These are phyloP conservation scores for Otolemur garnettii DNA, from an alignment of 2,113 vertebrate genomes.

Conservation along the genomic window DNA sequence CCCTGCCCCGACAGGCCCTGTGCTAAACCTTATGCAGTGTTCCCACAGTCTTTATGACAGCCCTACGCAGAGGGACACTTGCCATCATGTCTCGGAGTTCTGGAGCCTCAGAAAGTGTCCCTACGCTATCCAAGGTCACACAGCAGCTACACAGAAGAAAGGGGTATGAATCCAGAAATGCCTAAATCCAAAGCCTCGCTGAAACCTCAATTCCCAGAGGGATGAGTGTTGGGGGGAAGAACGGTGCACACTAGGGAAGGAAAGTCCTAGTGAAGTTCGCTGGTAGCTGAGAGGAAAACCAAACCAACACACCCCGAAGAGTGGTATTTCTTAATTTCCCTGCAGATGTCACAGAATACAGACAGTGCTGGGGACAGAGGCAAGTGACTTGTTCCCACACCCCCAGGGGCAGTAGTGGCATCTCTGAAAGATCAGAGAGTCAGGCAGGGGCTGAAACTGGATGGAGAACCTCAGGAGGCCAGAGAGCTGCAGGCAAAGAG, in stretches of 20 bases:
- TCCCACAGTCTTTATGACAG: neutral
- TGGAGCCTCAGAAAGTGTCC: neutral
- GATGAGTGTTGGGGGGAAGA: neutral
- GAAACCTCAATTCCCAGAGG: neutral
- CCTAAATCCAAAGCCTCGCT: neutral
- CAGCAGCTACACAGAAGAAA: neutral
- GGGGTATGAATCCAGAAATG: neutral
- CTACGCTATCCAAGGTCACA: neutral
- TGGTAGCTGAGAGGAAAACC: neutral
- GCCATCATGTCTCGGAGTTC: neutral
- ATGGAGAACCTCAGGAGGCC: neutral
- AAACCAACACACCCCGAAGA: too few relatives aligned
- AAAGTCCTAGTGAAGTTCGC: neutral
- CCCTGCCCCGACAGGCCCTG: too few relatives aligned
- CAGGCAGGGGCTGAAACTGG: neutral
- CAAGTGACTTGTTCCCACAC: rapidly evolving
- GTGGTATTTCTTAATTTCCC: neutral
- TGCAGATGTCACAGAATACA: neutral
- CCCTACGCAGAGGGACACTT: rapidly evolving
- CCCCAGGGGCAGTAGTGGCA: rapidly evolving
- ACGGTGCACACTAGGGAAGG: neutral
- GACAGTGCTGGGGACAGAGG: neutral
- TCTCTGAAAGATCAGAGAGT: neutral
- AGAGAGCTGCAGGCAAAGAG: neutral
- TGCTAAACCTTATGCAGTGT: neutral